Evolutionary conservation across 2,113 vertebrate genomes (phyloP).

Genomic region (Nycticebus coucang): DNA sequence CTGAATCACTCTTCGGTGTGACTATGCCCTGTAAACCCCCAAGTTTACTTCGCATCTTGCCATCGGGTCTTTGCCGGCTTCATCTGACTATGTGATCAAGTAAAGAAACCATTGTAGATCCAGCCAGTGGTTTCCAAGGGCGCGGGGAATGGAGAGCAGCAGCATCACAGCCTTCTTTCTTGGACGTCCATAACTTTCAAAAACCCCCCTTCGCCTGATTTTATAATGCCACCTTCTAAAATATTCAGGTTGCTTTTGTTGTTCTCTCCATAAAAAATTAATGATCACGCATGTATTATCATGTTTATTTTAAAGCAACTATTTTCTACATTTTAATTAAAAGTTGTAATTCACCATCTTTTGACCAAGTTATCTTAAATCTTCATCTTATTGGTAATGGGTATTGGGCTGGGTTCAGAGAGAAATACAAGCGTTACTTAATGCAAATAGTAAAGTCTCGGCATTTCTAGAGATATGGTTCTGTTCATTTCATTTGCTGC

Average conservation of each 20-base stretch:
- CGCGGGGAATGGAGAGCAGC: background rate
- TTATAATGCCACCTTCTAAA: slow-evolving; percentile 73
- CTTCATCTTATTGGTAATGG: slow-evolving; percentile 85
- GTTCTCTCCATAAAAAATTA: slow-evolving; percentile 82
- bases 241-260: slow-evolving; percentile 81
- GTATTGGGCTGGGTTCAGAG: slow-evolving; percentile 80
- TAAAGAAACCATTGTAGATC: background rate
- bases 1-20: background rate
- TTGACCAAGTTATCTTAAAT: slow-evolving; percentile 86
- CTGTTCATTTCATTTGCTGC: slow-evolving; percentile 81
- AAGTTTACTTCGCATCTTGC: background rate
- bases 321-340: slow-evolving; percentile 86
- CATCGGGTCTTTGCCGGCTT: background rate
- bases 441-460: slow-evolving; percentile 86
- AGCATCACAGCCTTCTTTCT: slow-evolving; percentile 29
- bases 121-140: background rate
- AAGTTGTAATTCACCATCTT: slow-evolving; percentile 87
- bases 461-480: slow-evolving; percentile 83
- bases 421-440: slow-evolving; percentile 87
- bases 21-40: background rate
- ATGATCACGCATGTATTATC: slow-evolving; percentile 81
- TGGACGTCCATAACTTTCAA: slow-evolving; percentile 46
- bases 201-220: slow-evolving; percentile 67
- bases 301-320: slow-evolving; percentile 86
- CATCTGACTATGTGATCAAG: background rate